Evolutionary conservation across 2,113 vertebrate genomes (phyloP).

Genomic region (Salvator merianae): DNA sequence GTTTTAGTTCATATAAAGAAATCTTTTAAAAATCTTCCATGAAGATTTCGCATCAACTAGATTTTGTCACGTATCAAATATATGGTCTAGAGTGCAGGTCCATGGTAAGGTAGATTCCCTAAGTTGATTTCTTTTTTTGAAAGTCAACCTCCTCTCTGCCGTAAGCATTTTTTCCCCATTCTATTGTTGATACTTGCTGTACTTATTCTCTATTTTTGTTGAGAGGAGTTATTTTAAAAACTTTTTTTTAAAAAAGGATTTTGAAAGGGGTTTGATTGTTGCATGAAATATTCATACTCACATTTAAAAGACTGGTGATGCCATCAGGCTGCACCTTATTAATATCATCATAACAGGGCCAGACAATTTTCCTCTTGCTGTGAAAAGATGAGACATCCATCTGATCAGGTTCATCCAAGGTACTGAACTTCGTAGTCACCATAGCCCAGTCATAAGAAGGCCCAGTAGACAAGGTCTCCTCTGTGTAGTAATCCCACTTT

Average conservation of each 20-base stretch:
- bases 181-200: neutral
- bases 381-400: conserved; percentile 64
- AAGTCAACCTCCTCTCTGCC: neutral
- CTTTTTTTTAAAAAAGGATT: neutral
- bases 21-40: neutral
- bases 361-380: conserved; percentile 90
- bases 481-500: conserved; percentile 95
- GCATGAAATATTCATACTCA: conserved; percentile 69
- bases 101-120: neutral
- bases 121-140: neutral
- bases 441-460: conserved; percentile 93
- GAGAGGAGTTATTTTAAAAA: neutral
- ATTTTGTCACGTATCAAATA: neutral
- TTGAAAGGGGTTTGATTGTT: neutral
- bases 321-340: conserved; percentile 87
- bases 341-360: conserved; percentile 94
- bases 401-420: conserved; percentile 77
- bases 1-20: neutral
- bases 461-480: conserved; percentile 91
- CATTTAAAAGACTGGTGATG: conserved; percentile 90
- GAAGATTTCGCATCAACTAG: neutral
- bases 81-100: neutral
- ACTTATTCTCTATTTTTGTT: neutral
- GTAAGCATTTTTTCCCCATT: neutral
- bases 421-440: conserved; percentile 72